Base-by-base conservation (phyloP, 2,888 invertebrate species). In the Drosophila subquinaria region DNA sequence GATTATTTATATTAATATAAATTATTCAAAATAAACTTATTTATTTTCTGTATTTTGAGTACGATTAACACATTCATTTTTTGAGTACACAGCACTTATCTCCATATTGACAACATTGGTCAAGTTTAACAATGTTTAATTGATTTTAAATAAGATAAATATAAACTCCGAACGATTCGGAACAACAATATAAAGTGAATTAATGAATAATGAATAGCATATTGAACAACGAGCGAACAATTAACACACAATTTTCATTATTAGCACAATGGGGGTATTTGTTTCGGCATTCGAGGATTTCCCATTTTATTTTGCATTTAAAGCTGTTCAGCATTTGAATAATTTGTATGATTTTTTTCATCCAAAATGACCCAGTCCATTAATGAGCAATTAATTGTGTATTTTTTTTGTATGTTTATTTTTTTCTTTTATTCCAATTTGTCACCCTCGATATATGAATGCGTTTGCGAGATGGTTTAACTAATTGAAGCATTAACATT, bases 401-500 rank as follows among this genome's bases (percentile, higher is more conserved):
- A 67, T 13, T 38, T 48, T 47, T 38, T 36, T 9, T 69, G 60
- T 17, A 20, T 27, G 20, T 38, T 23, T 38, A 15, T 15, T 30
- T 45, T 45, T 53, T 40, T 27, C 15, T 38, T 47, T 48, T 36
- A 48, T 45, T 53, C 10, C 27, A 53, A 80, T 86, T 77, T 72
- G 76, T 70, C 70, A 65, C 51, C 33, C 45, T 68, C 53, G 52
- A 33, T 55, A 56, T 53, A 47, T 61, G 47, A 43, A n/a, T 33
- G 33, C 11, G 35, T 36, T 45, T 50, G 48, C 51, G 62, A 51
- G 60, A 63, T 64, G 56, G 61, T 20, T 30, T 35, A 62, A 65
- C 89, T 83, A 84, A 88, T 88, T 88, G 87, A 81, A 71, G 79
- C 68, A 84, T 79, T 69, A 86, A 86, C 86, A 85, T 81, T 85